phyloP scores from a whole-genome alignment of 2,888 invertebrate genomes.

The Lasioglossum figueresi region DNA sequence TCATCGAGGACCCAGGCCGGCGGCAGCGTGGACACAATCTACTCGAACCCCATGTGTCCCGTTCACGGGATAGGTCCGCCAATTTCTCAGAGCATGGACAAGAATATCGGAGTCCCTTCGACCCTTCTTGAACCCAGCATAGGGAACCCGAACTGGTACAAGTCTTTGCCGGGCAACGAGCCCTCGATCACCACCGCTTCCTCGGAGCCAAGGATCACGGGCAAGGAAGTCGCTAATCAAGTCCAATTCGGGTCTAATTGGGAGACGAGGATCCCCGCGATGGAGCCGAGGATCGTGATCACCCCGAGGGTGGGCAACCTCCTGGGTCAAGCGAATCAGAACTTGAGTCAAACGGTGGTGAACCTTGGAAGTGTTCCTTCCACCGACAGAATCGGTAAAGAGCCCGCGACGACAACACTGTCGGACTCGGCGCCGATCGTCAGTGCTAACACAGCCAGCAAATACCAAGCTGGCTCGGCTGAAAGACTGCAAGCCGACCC shows the following conservation, averaged over 20 bases:
- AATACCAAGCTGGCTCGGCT: background rate
- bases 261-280: slow-evolving; percentile 45
- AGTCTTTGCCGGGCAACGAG: slow-evolving; percentile 58
- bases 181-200: slow-evolving; percentile 31
- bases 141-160: slow-evolving; percentile 79
- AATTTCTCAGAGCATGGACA: slow-evolving; percentile 68
- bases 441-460: background rate
- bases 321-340: slow-evolving; percentile 71
- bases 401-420: slow-evolving; percentile 24
- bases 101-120: slow-evolving; percentile 67
- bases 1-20: slow-evolving; percentile 37
- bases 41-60: slow-evolving; percentile 73
- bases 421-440: slow-evolving; percentile 23
- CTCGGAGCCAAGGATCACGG: slow-evolving; percentile 66
- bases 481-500: slow-evolving; percentile 29
- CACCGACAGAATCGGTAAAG: slow-evolving; percentile 60
- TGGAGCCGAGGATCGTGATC: slow-evolving; percentile 77
- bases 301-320: slow-evolving; percentile 74
- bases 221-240: slow-evolving; percentile 47
- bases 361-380: slow-evolving; percentile 37
- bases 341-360: slow-evolving; percentile 61
- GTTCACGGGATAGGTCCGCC: slow-evolving; percentile 68
- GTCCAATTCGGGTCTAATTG: slow-evolving; percentile 49
- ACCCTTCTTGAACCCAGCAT: slow-evolving; percentile 58
- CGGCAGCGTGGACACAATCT: slow-evolving; percentile 69